Evolutionary conservation across 1,140 invertebrate genomes (phyloP).

Genomic region (Theocolax elegans): DNA sequence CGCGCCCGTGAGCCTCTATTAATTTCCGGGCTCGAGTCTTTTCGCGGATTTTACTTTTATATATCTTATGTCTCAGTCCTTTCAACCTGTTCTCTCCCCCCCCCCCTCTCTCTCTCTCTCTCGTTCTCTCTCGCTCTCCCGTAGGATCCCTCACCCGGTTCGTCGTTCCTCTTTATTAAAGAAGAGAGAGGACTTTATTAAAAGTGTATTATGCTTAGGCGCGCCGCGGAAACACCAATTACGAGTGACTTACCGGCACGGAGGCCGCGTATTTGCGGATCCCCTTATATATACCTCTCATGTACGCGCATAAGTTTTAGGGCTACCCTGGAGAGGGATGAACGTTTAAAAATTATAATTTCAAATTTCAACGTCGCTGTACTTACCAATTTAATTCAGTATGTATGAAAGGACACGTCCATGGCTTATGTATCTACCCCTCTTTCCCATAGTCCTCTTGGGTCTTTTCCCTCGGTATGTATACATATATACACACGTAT

Average conservation of each 20-base stretch:
- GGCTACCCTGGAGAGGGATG: neutral
- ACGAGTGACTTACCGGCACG: slow-evolving; percentile 9
- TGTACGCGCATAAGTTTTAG: slow-evolving; percentile 11
- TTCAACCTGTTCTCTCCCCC: slow-evolving; percentile 25
- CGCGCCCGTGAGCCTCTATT: slow-evolving; percentile 4
- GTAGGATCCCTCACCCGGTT: neutral
- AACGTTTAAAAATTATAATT: slow-evolving; percentile 59
- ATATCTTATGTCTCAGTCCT: slow-evolving; percentile 12
- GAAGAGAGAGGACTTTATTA: slow-evolving; percentile 53
- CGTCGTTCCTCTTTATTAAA: slow-evolving; percentile 16
- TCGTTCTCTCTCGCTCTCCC: neutral
- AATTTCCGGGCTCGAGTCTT: slow-evolving; percentile 19
- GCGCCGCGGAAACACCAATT: slow-evolving; percentile 14
- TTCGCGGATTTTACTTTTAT: slow-evolving; percentile 22
- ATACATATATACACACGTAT: no score
- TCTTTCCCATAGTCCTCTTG: neutral
- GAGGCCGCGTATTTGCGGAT: neutral
- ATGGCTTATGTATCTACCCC: neutral
- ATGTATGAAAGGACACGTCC: slow-evolving; percentile 33
- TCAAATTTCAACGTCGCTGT: slow-evolving; percentile 50
- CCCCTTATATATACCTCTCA: neutral
- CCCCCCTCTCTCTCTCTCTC: slow-evolving; percentile 14
- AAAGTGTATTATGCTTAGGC: slow-evolving; percentile 44
- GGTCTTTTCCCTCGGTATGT: neutral
- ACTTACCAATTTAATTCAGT: slow-evolving; percentile 23